Conservation (phyloP, 2,113 vertebrate species). For the Spilogale gracilis region DNA sequence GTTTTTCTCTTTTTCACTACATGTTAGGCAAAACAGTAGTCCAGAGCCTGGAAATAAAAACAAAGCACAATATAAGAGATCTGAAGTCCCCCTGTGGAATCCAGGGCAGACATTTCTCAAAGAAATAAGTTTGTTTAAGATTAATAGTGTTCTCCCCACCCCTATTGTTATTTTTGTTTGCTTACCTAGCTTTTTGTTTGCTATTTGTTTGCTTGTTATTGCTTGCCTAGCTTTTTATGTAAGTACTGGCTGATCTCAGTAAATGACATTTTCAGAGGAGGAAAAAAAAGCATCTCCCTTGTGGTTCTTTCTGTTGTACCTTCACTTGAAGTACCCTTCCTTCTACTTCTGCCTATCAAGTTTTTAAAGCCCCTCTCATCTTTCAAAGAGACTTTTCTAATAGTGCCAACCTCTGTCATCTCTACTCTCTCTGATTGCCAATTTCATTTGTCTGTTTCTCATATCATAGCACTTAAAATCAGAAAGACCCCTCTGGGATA, state of each 20-base stretch:
- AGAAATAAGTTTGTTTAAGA: conserved; percentile 75
- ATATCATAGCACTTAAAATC: not conserved
- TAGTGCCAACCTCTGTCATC: not conserved
- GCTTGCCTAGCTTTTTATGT: not conserved
- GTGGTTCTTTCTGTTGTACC: not conserved
- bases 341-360: not conserved
- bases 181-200: conserved; percentile 9
- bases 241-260: not conserved
- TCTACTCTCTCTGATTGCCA: not conserved
- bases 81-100: conserved; percentile 82
- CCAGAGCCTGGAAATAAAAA: conserved; percentile 72
- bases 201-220: conserved; percentile 34
- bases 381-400: not conserved
- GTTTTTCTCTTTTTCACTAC: not conserved
- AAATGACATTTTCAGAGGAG: not conserved
- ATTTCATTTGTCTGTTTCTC: not conserved
- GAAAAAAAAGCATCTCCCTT: not conserved
- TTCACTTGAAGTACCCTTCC: not conserved
- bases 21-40: conserved; percentile 61
- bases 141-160: conserved; percentile 58
- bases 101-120: conserved; percentile 79
- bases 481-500: not conserved
- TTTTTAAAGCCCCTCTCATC: not conserved
- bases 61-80: conserved; percentile 59
- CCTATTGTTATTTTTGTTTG: not conserved